Conservation (phyloP, 2,113 vertebrate genomes). For the Herpetotheres cachinnans region DNA sequence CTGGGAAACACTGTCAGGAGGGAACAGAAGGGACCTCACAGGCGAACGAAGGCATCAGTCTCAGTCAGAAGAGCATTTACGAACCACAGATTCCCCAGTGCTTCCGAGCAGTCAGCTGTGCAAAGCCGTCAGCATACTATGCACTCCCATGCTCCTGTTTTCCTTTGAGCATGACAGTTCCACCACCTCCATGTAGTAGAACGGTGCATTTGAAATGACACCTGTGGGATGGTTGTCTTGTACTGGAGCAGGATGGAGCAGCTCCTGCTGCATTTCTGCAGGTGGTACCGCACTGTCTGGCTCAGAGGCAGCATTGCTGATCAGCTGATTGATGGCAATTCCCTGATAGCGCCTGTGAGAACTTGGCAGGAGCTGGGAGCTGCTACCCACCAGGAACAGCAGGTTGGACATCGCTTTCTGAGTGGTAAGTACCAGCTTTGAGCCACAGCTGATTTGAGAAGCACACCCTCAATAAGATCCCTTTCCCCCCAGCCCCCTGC, state of each 20-base stretch:
- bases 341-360: background rate
- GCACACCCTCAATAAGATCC: fast-evolving
- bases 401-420: fast-evolving
- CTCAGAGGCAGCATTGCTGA: background rate
- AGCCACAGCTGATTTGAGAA: background rate
- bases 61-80: background rate
- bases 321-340: background rate
- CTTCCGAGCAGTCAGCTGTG: background rate
- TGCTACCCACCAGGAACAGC: background rate
- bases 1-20: background rate
- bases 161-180: background rate
- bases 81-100: background rate
- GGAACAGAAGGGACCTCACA: background rate
- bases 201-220: fast-evolving
- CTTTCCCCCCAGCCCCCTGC: background rate
- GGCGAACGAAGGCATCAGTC: background rate
- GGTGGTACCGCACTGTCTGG: background rate
- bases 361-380: background rate
- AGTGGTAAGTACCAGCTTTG: background rate
- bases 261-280: background rate
- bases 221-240: background rate
- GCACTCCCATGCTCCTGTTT: background rate
- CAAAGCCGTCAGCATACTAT: background rate
- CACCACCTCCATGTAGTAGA: background rate
- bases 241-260: background rate